Percentiles rank a stretch among this genome's conserved stretches.
Conservation (phyloP, 2,888 invertebrate genomes). For the Neoaliturus tenellus region DNA sequence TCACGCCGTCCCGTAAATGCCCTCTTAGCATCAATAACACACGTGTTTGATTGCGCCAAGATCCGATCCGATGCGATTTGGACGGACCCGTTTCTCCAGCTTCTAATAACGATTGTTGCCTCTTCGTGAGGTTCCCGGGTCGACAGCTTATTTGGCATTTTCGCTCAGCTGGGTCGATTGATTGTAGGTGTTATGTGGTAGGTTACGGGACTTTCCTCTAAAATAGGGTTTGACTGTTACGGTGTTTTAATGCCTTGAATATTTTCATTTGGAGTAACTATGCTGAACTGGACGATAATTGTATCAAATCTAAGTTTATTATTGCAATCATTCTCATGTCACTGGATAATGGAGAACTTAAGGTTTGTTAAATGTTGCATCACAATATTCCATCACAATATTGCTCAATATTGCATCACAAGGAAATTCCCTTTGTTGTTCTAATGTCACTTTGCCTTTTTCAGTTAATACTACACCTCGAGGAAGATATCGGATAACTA, state of each 20-base stretch:
- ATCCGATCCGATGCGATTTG: slow-evolving; percentile 23
- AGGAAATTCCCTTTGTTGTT: too few relatives aligned
- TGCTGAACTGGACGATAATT: not conserved
- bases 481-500: too few relatives aligned
- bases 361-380: too few relatives aligned
- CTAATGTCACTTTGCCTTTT: too few relatives aligned
- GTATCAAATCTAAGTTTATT: too few relatives aligned
- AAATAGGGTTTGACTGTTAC: not conserved
- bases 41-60: slow-evolving; percentile 34
- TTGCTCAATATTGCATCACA: too few relatives aligned
- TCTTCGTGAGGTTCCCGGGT: slow-evolving; percentile 5
- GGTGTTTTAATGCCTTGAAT: too few relatives aligned
- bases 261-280: not conserved
- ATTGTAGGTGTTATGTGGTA: not conserved
- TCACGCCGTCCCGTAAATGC: slow-evolving; percentile 37
- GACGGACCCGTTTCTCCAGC: slow-evolving; percentile 33
- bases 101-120: slow-evolving; percentile 38
- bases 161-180: not conserved
- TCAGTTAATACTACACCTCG: too few relatives aligned
- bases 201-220: too few relatives aligned
- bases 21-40: slow-evolving; percentile 52
- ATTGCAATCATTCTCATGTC: too few relatives aligned
- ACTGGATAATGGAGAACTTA: too few relatives aligned
- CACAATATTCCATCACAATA: too few relatives aligned
- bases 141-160: slow-evolving; percentile 43